Base-by-base conservation (phyloP, 2,797 vertebrate species). In the Danio jaintianensis region DNA sequence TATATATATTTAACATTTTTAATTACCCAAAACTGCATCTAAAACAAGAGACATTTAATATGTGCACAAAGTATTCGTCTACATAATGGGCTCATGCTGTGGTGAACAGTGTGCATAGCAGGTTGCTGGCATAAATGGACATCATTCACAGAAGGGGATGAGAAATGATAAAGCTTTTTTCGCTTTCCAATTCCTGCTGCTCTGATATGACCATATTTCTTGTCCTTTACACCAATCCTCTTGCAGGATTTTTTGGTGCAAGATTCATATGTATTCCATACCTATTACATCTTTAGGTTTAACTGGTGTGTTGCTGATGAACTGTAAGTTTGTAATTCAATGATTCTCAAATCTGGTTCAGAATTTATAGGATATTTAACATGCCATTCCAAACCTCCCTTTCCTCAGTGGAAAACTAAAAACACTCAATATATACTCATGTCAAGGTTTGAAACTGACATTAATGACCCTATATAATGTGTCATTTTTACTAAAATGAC, bases 221-320 rank as follows among this genome's bases (percentile, higher is more conserved):
- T 67, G 10, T 69, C 6, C 48, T 70, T 47, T 13, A 63, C 67
- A 47, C 78, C 81, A 61, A 81, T 77, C 16, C 50, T 71, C 18
- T 43, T 56, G 29, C 6, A 67, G 16, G 20, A 3, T 18, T 12
- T n/a, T 55, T 75, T 73, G 48, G 52, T 16, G 15, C 58, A 36
- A 5, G 6, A 4, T 53, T n/a, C 22, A 11, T 68, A 68, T 50
- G 13, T 22, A 50, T 68, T 13, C 20, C 20, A 67, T 29, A 48
- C 20, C 45, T 68, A 29, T 53, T 38, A 4, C 47, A 38, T 52
- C 15, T 12, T 53, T 53, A 48, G 52, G 47, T 6, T 36, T 48
- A 10, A 13, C 18, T 22, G 20, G 6, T 5, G 61, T 42, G 10
- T 4, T 13, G 11, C 11, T 45, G 42, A 66, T 16, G 40, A 62